Conservation (phyloP, 92 coral and sea anemone genomes). For the Porites rus region DNA sequence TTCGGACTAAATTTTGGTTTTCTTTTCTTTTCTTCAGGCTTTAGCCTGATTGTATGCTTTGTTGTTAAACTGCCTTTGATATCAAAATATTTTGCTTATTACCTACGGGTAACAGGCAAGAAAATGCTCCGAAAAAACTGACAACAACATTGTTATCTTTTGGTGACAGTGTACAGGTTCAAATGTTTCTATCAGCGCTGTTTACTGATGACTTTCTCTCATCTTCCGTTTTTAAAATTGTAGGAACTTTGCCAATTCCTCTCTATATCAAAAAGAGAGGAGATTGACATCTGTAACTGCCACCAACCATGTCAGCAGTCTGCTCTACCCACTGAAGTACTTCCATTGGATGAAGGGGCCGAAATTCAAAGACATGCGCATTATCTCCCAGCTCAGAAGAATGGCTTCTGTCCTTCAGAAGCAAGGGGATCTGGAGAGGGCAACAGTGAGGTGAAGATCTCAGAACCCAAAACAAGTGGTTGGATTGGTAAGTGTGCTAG, state of each 20-base stretch:
- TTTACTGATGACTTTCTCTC: too few species aligned
- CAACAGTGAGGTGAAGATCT: not conserved
- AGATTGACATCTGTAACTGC: not conserved
- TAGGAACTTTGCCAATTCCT: too few species aligned
- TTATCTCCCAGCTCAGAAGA: not conserved
- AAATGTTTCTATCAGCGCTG: too few species aligned
- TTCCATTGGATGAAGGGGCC: not conserved
- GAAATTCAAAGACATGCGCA: not conserved
- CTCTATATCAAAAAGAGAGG: conserved; percentile 1
- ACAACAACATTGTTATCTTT: too few species aligned
- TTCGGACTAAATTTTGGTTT: not conserved
- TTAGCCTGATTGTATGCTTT: not conserved
- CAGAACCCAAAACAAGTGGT: not conserved
- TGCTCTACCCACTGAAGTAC: not conserved
- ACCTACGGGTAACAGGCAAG: too few species aligned
- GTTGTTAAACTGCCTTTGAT: not conserved
- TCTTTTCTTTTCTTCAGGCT: not conserved
- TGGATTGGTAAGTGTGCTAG: not conserved
- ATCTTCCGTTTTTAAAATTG: too few species aligned
- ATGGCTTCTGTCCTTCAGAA: conserved; percentile 11
- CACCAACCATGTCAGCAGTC: not conserved
- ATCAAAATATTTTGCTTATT: too few species aligned
- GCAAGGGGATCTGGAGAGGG: not conserved
- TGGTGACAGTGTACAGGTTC: too few species aligned
- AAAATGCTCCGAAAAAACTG: too few species aligned